Evolutionary conservation across 2,888 invertebrate species (phyloP), one percentile per base, ranked within the genome.

Genomic region (Apodemia hepburni): DNA sequence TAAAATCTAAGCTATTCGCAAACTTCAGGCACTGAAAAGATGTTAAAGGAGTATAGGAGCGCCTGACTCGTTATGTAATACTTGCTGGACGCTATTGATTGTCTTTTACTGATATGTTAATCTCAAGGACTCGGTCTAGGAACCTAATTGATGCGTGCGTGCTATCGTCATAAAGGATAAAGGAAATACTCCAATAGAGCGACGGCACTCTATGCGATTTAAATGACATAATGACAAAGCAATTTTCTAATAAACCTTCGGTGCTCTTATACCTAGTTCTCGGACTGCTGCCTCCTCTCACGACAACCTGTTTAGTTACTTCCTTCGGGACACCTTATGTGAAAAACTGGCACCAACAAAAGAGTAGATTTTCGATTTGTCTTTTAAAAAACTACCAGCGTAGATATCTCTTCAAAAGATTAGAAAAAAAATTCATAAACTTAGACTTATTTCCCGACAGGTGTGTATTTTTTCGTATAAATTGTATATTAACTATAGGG

Each of bases 221-320:
- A 91, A 91, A 91, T 90, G 90, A 91, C 87, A 91, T 91, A 91
- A 91, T 91, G 91, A 88, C 89, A 73, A 84, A 81, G 85, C 91
- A 91, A 91, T 91, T 90, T 91, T 90, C 91, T 91, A 91, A 91
- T 91, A 91, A 91, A 90, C 91, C 91, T 89, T 90, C 88, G 82
- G 82, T 75, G 79, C 87, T 88, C 84, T 85, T 87, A 84, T 78
- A 85, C 69, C 66, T 79, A 84, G 85, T 81, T 76, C 78, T 78
- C 81, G 81, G 81, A 84, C 76, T 81, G 84, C 77, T 75, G 78
- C 72, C 76, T 76, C 78, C 80, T 83, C 82, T 79, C 81, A 82
- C 79, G 81, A 76, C 81, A 83, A 85, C 85, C 86, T 86, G 88
- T 84, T 74, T 87, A 87, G 76, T 82, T 73, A 86, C 87, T 86